These are phyloP conservation scores for Acronicta aceris DNA, from an alignment of 2,888 invertebrate genomes.

Conservation along the genomic window DNA sequence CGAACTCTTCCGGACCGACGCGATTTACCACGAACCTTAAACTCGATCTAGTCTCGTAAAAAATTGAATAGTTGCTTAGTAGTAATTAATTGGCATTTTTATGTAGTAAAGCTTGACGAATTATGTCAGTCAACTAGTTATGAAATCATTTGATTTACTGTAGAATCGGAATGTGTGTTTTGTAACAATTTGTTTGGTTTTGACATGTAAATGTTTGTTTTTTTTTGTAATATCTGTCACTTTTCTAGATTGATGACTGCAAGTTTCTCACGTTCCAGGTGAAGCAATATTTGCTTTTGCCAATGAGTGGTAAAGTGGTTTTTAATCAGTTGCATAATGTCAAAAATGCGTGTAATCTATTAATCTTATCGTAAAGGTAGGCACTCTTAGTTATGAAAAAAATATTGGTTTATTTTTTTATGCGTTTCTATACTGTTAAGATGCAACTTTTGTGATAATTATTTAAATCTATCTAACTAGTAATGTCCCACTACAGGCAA, in stretches of 20 bases:
- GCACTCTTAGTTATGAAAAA: no score
- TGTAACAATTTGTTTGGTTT: slow-evolving; percentile 31
- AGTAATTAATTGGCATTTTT: slow-evolving; percentile 14
- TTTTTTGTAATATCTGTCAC: slow-evolving; percentile 1
- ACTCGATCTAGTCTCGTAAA: slow-evolving; percentile 3
- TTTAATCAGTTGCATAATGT: no score
- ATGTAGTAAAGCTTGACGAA: slow-evolving; percentile 22
- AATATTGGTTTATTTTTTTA: no score
- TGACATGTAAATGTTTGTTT: slow-evolving; percentile 5
- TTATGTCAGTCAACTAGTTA: slow-evolving; percentile 16
- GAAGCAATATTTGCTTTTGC: not conserved
- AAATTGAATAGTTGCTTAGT: slow-evolving; percentile 3
- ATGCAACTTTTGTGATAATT: no score
- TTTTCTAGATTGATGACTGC: slow-evolving; percentile 1
- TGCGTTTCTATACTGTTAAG: no score
- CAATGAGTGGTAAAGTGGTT: no score
- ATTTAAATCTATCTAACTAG: no score
- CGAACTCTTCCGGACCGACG: slow-evolving; percentile 26
- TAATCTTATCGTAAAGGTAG: no score
- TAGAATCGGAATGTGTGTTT: slow-evolving; percentile 23
- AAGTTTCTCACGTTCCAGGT: slow-evolving; percentile 10
- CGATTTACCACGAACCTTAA: slow-evolving; percentile 8
- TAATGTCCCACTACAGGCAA: no score
- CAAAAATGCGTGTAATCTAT: no score
- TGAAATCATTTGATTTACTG: slow-evolving; percentile 31